Evolutionary conservation across 2,113 vertebrate species (phyloP).

Genomic region (Sula dactylatra): DNA sequence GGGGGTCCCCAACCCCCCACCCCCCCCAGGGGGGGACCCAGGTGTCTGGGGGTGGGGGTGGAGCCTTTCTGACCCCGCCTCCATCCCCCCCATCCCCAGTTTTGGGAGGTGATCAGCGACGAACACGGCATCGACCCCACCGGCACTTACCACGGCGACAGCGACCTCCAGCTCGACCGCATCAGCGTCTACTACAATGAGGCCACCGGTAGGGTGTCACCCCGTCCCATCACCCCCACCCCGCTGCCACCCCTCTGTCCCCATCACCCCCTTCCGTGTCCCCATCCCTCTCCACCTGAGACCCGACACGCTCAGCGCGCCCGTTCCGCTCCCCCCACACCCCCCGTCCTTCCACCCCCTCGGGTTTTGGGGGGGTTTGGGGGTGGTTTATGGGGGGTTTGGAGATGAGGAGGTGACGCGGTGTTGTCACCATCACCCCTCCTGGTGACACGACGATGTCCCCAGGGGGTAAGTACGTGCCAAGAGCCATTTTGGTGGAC

Average conservation of each 20-base stretch:
- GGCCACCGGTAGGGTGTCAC: slow-evolving; percentile 73
- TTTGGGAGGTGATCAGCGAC: slow-evolving; percentile 87
- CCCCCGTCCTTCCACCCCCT: no score
- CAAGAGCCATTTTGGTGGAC: slow-evolving; percentile 2
- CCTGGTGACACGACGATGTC: neutral
- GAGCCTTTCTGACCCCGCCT: neutral
- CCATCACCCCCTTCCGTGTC: no score
- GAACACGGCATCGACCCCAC: slow-evolving; percentile 85
- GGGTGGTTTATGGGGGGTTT: neutral
- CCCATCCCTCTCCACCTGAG: neutral
- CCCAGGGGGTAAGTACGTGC: neutral
- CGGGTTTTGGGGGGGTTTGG: no score
- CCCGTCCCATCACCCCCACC: neutral
- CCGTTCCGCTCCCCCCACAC: neutral
- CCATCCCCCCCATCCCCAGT: slow-evolving; percentile 38
- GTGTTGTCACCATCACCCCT: no score
- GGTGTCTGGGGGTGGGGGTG: no score
- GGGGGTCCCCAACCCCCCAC: no score
- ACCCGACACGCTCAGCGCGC: neutral
- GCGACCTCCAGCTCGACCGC: slow-evolving; percentile 81
- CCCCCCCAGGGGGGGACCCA: no score
- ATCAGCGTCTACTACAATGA: slow-evolving; percentile 87
- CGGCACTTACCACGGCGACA: slow-evolving; percentile 82
- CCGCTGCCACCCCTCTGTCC: neutral
- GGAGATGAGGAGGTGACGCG: neutral